A percentile compares a stretch with the other conserved stretches of the same genome.
Conservation (phyloP, 2,113 vertebrate species). For the Corythornis cristatus region DNA sequence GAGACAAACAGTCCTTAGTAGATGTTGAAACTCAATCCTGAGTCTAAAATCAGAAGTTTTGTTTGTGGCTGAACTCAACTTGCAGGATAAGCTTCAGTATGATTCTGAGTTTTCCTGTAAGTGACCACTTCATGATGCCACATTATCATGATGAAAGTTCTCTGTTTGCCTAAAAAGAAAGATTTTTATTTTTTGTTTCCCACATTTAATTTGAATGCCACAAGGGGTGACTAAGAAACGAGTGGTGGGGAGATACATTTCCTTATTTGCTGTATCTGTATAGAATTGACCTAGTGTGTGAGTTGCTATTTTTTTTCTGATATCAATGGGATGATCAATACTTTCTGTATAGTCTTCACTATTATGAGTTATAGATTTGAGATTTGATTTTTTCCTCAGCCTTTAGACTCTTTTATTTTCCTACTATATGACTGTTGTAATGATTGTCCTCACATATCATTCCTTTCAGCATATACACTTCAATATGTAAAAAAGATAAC, state of each 20-base stretch:
- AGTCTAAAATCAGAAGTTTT: not conserved
- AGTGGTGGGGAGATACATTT: not conserved
- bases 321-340: not conserved
- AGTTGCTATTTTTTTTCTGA: not conserved
- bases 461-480: not conserved
- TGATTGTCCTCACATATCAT: not conserved
- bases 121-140: no score
- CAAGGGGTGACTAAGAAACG: not conserved
- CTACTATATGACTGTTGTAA: not conserved
- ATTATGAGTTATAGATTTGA: not conserved
- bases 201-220: no score
- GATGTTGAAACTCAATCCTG: not conserved
- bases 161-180: not conserved
- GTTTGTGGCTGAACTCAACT: not conserved
- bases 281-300: not conserved
- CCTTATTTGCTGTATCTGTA: not conserved
- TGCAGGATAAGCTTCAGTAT: not conserved
- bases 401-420: not conserved
- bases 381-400: not conserved
- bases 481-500: not conserved
- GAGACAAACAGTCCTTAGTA: not conserved
- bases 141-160: not conserved
- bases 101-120: not conserved
- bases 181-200: not conserved
- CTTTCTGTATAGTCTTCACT: not conserved